Evolutionary conservation across 2,797 vertebrate species (phyloP), one percentile per base, ranked within the genome.

Genomic region (Triplophysa bombifrons): DNA sequence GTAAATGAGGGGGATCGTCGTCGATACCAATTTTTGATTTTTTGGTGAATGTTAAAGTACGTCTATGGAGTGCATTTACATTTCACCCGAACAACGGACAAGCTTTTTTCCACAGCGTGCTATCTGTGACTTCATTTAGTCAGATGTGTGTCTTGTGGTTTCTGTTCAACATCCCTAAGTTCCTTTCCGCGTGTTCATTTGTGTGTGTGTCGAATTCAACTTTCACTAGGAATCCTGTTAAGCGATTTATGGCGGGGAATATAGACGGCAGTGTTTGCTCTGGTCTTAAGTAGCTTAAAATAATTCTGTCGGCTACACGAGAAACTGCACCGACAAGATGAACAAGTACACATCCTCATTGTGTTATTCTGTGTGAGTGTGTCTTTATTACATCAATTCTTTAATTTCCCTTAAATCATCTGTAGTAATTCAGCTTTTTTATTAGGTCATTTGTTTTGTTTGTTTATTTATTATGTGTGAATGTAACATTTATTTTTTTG

Each of bases 201-300:
- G 51, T 66, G 74, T 71, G 63, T 70, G 55, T 44, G 69, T 44
- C 64, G 10, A 76, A 74, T 58, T 22, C 72, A 38, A 34, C 60
- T 30, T 65, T 72, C 50, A 66, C n/a, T 64, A 56, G 67, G 80
- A 70, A 84, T 78, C 68, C 20, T 71, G 74, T 72, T 74, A 80
- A 74, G 70, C 74, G 66, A 58, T 69, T 80, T 78, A 27, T 69
- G 53, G 72, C 9, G 19, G 53, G 22, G 63, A 25, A 64, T 78
- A 34, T 72, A 20, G 44, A 70, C 38, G 34, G 9, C 51, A 12
- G 63, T 58, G 51, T 76, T 56, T 76, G 20, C 20, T 67, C 22
- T 76, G 17, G 17, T 67, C 1, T 69, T 53, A 70, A 75, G 55
- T 74, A 69, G 72, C 64, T 61, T 67, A 27, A 46, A 74, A 67